These are phyloP conservation scores for Eristalinus aeneus DNA, from an alignment of 2,888 invertebrate genomes.

Conservation along the genomic window DNA sequence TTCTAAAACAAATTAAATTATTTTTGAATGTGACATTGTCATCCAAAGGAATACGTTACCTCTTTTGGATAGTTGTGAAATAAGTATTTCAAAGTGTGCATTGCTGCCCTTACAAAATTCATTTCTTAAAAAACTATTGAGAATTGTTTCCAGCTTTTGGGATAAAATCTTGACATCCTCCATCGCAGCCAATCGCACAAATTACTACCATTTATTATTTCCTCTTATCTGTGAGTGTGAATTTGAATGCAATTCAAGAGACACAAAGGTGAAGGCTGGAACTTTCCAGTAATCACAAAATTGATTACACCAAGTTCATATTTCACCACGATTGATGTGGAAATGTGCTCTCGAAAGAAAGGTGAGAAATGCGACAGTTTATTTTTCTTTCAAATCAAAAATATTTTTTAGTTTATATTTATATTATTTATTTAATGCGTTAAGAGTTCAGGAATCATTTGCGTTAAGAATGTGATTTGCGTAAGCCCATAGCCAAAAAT, in stretches of 20 bases:
- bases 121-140: conserved; percentile 76
- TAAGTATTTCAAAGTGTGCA: conserved; percentile 85
- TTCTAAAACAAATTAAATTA: conserved; percentile 75
- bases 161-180: not conserved
- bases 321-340: too few species aligned
- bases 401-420: too few species aligned
- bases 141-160: conserved; percentile 71
- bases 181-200: not conserved
- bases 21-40: not conserved
- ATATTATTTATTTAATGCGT: too few species aligned
- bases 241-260: not conserved
- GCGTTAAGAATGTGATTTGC: too few species aligned
- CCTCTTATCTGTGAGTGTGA: not conserved
- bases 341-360: too few species aligned
- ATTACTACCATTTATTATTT: not conserved
- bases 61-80: conserved; percentile 83
- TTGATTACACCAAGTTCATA: not conserved
- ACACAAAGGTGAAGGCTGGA: not conserved
- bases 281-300: not conserved
- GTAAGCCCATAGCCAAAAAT: too few species aligned
- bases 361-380: too few species aligned
- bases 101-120: conserved; percentile 80
- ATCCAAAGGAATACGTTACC: conserved; percentile 75
- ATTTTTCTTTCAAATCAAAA: too few species aligned
- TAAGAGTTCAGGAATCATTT: too few species aligned